A percentile compares a stretch with the other conserved stretches of the same genome.
Evolutionary conservation across 2,113 vertebrate genomes (phyloP).

Genomic region (Eira barbara): DNA sequence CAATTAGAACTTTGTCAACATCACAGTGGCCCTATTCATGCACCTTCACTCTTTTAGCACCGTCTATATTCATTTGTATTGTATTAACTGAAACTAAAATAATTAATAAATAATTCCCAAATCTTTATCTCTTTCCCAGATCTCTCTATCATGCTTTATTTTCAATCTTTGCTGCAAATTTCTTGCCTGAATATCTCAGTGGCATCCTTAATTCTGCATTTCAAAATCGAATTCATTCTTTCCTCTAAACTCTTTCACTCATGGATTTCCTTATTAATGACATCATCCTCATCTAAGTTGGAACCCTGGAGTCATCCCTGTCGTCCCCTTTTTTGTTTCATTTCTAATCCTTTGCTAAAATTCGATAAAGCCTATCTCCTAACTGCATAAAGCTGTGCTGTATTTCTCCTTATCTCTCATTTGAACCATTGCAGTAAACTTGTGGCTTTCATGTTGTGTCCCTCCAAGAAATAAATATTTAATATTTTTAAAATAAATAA

Average conservation of each 20-base stretch:
- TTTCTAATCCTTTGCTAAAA: neutral
- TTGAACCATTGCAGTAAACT: neutral
- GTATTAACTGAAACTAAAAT: neutral
- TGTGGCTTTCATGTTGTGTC: neutral
- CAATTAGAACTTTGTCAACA: neutral
- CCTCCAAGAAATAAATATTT: neutral
- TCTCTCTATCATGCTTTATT: neutral
- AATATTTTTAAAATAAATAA: neutral
- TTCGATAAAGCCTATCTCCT: neutral
- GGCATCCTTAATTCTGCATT: neutral
- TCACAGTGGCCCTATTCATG: neutral
- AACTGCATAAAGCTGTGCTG: neutral
- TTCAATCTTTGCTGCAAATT: neutral
- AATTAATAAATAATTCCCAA: neutral
- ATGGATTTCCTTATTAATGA: neutral
- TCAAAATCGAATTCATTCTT: conserved; percentile 12
- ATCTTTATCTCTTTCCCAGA: neutral
- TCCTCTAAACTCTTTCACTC: neutral
- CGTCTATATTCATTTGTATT: neutral
- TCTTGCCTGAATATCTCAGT: neutral
- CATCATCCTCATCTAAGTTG: neutral
- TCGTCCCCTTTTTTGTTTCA: neutral
- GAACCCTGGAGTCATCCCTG: neutral
- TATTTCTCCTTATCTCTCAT: neutral
- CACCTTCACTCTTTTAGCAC: neutral